These are phyloP conservation scores for Acronicta alni DNA, from an alignment of 2,888 invertebrate genomes.

Conservation along the genomic window DNA sequence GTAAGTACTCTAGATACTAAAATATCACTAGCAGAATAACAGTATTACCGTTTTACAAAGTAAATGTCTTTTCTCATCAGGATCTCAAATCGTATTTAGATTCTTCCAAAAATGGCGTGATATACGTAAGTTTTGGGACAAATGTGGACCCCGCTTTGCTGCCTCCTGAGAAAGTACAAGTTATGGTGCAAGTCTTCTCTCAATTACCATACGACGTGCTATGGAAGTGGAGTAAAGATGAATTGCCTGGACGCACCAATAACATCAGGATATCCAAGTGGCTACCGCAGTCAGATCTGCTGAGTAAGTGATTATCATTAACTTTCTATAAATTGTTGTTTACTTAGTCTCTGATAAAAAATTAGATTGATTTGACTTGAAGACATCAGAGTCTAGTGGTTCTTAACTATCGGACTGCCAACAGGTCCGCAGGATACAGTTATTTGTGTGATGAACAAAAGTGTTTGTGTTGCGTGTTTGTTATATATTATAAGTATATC, in stretches of 20 bases:
- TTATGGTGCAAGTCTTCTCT: conserved; percentile 70
- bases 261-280: conserved; percentile 78
- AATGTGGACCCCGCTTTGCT: conserved; percentile 69
- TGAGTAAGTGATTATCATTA: conserved; percentile 23
- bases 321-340: too few species aligned
- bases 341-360: too few species aligned
- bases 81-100: conserved; percentile 74
- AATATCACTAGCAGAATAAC: too few species aligned
- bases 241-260: conserved; percentile 51
- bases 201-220: conserved; percentile 77
- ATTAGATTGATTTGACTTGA: too few species aligned
- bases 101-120: conserved; percentile 74
- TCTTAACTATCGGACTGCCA: too few species aligned
- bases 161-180: conserved; percentile 63
- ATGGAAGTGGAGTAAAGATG: conserved; percentile 64
- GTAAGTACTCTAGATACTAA: conserved; percentile 16
- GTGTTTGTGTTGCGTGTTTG: too few species aligned
- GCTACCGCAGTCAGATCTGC: conserved; percentile 35
- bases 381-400: too few species aligned
- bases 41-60: too few species aligned
- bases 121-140: conserved; percentile 82
- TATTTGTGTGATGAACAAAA: too few species aligned
- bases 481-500: too few species aligned
- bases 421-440: too few species aligned
- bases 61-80: too few species aligned